Evolutionary conservation across 2,888 invertebrate genomes (phyloP), one percentile per base, ranked within the genome.

Genomic region (Dicroscelio sp.): DNA sequence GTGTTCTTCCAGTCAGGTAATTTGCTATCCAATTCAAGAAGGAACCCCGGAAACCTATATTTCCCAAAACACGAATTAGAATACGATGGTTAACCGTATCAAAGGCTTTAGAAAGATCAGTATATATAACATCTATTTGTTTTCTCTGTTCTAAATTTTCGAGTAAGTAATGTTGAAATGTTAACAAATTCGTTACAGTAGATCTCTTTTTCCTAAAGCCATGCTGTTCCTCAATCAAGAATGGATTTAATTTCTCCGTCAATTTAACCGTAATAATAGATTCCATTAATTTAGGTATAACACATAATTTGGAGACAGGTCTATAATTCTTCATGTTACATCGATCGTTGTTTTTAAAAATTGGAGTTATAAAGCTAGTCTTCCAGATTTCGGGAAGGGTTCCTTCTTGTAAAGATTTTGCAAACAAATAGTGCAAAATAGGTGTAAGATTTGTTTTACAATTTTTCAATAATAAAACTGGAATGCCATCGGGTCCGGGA

Each of bases 401-500:
- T 14, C 78, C 78, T 14, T 25, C 30, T 17, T 33, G 20, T 12
- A 78, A 43, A 6, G 38, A 78, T 20, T 78, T 60, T 0, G 10
- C n/a, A 14, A 60, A 78, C 3, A 78, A 23, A 20, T 14, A 14
- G 12, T 78, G 38, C 12, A 78, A 17, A 17, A 63, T 60, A 1
- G 43, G 23, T 14, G 79, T 31, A 1, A 79, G 23, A 27, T n/a
- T 38, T 4, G 17, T 14, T n/a, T 23, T 38, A 78, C 78, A 78
- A 20, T 63, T 78, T 27, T 60, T 35, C 20, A 63, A 25, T 17
- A 78, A 48, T 2, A 20, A 30, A 20, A 43, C 14, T 1, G 79
- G 79, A 12, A 65, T 48, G 10, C 31, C 79, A 48, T 79, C 79
- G 2, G 79, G 63, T 14, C 79, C 79, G 2, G 79, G 52, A 30